Evolutionary conservation across 2,797 vertebrate genomes (phyloP).

Genomic region (Sebastolobus alascanus): DNA sequence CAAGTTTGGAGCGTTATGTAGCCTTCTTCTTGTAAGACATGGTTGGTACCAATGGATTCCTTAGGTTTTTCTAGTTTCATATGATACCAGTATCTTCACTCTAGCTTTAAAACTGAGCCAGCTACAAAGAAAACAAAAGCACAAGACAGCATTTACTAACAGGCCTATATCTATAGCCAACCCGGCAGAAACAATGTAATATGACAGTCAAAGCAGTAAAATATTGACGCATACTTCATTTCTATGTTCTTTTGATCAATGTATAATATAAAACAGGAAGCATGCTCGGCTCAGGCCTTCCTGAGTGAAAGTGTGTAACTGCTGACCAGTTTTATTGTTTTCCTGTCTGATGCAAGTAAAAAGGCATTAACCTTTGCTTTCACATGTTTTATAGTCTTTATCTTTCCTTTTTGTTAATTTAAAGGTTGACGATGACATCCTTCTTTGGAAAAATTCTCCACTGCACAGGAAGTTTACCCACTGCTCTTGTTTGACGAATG

Average conservation of each 20-base stretch:
- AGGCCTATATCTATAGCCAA: background rate
- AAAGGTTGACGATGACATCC: conserved; percentile 3
- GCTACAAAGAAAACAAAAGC: too few relatives aligned
- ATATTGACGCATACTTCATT: background rate
- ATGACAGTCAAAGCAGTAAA: background rate
- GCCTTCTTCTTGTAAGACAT: too few relatives aligned
- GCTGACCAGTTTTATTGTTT: conserved; percentile 18
- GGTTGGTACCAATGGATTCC: too few relatives aligned
- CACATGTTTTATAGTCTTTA: background rate
- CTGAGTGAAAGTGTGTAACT: background rate
- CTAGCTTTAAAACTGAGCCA: background rate
- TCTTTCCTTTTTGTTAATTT: background rate
- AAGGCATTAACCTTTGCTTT: background rate
- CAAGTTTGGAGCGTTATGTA: too few relatives aligned
- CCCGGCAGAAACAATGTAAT: background rate
- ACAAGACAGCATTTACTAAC: too few relatives aligned
- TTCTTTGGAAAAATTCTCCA: background rate
- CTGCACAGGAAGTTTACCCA: background rate
- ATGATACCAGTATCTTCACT: too few relatives aligned
- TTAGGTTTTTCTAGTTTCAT: too few relatives aligned
- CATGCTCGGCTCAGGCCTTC: background rate
- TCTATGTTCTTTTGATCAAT: background rate
- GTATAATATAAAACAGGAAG: conserved; percentile 5
- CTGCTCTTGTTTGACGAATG: background rate
- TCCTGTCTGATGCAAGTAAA: background rate